Evolutionary conservation across 2,113 vertebrate genomes (phyloP), one percentile per base, ranked within the genome.

Genomic region (Empidonax alnorum): DNA sequence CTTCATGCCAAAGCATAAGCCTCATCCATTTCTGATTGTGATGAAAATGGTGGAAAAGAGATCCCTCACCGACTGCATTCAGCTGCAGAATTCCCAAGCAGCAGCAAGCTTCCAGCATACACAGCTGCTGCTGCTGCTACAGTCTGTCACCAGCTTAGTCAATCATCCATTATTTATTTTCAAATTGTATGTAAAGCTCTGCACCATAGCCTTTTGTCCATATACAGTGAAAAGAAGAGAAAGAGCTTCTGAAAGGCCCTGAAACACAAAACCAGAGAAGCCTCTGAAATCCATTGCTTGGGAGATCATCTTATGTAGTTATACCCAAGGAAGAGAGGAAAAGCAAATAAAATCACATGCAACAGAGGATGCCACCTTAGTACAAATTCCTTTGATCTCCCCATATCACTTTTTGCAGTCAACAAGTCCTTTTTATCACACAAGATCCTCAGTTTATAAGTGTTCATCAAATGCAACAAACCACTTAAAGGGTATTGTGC

Each of bases 101-200:
- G 37, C 56, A 90, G 80, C 2, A 22, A 72, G 66, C 82, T 71
- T 94, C 76, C 83, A 82, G 44, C 69, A 82, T 44, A 78, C 59
- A 71, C 93, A 94, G 88, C 81, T 94, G 83, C 94, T 92, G 83
- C 94, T 92, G 78, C 92, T 93, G 77, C 82, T 89, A 68, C 81
- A 86, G 72, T 95, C 96, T 93, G 82, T 94, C 77, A 91, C 62
- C 79, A 88, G 89, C 67, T 86, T 91, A 89, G 89, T 78, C 89
- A 95, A 52, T 90, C 92, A 97, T 96, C 74, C 71, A 87, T 95
- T 96, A 96, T 97, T 97, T 96, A 89, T 96, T 96, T 95, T 74
- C 56, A 74, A 96, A 93, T 79, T 4, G 12, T 86, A 92, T 73
- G 71, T 86, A 92, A 92, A 77, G 84, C 56, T 83, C 72, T 95